Evolutionary conservation across 2,888 invertebrate species (phyloP), one percentile per base, ranked within the genome.

Genomic region (Lutraria lutraria): DNA sequence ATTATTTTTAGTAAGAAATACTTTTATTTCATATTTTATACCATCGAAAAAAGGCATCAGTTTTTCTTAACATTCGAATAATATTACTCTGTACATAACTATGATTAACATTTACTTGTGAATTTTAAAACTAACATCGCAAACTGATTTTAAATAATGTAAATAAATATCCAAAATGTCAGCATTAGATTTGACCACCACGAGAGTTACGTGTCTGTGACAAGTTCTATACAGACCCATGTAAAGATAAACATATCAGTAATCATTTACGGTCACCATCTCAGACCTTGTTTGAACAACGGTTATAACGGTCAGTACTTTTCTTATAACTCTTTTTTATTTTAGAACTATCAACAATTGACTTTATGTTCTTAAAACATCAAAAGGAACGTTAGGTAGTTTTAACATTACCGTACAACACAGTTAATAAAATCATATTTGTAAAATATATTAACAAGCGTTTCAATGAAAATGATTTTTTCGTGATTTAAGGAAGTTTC

Each of bases 221-320:
- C 12, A n/a, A 25, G 12, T 25, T 56, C 25, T 68, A 68, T 68
- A 68, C 63, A 2, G 25, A 68, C 63, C n/a, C 25, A 10, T 25
- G 63, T 68, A 68, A 25, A 8, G 12, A 68, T 25, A 68, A 68
- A 68, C 25, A 76, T 16, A 31, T 76, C 76, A 76, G 16, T 31
- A 34, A 12, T 19, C 16, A 76, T 76, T 16, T 76, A 29, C 76
- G 76, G 43, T 15, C 76, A 15, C 29, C 13, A 25, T 76, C 19
- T 76, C 1, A 34, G 84, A 43, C 16, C 16, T 19, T 63, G 25
- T 84, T 29, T 83, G 31, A 60, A 56, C 56, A 31, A 8, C 31
- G n/a, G 13, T 54, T 82, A 68, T n/a, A 60, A 68, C n/a, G 63
- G 63, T 68, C 63, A 68, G 34, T 76, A 31, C 16, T 76, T 76